Evolutionary conservation across 2,113 vertebrate genomes (phyloP).

Genomic region (Ictalurus furcatus): DNA sequence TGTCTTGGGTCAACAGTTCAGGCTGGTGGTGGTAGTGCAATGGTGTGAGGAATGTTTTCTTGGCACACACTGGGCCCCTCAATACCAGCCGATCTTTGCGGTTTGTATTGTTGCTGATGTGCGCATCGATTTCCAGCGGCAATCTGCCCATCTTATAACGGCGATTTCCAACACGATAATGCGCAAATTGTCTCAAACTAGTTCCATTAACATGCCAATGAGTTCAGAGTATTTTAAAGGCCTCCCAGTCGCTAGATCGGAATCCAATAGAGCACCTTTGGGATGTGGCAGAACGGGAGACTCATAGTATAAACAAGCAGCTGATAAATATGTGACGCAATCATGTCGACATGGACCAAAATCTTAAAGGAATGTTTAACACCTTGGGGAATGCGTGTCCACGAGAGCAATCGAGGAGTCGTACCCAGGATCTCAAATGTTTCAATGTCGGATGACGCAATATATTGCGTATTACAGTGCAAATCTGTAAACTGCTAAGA

Average conservation of each 20-base stretch:
- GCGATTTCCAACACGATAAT: not conserved
- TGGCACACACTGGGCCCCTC: no score
- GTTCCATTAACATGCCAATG: not conserved
- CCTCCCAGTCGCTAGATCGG: not conserved
- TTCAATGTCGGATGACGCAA: not conserved
- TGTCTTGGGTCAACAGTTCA: no score
- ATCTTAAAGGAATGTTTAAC: not conserved
- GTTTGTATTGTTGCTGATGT: not conserved
- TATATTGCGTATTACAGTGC: not conserved
- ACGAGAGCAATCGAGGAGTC: not conserved
- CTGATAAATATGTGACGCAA: not conserved
- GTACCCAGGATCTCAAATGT: not conserved
- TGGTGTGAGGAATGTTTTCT: not conserved
- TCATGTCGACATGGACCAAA: not conserved
- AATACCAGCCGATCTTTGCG: not conserved
- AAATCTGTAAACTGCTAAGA: not conserved
- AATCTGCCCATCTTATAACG: not conserved
- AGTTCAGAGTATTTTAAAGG: not conserved
- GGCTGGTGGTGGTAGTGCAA: not conserved
- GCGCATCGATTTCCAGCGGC: no score
- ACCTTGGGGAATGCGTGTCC: not conserved
- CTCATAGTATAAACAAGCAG: not conserved
- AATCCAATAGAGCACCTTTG: not conserved
- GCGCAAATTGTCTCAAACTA: not conserved
- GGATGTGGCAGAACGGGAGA: not conserved